Base-by-base conservation (phyloP, 1,140 invertebrate genomes). In the Reticulitermes speratus region DNA sequence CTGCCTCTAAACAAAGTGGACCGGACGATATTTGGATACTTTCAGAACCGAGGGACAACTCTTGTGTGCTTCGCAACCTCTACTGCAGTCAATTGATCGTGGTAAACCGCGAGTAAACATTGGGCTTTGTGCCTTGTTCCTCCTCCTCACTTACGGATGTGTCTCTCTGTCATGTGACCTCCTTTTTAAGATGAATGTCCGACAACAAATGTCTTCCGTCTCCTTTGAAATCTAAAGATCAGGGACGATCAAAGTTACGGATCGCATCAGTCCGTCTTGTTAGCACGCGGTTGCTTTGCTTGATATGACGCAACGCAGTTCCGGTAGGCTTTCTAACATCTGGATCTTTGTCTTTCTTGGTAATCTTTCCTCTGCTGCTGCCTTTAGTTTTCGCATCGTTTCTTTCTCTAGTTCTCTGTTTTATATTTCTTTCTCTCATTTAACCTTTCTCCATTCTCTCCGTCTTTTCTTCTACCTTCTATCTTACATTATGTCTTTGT, bases 11-110 rank as follows among this genome's bases (percentile, higher is more conserved):
- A 75, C 25, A 75, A 30, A 75, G 25, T 75, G 65, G n/a, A 2
- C 3, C n/a, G n/a, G 65, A 9, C 65, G n/a, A 65, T 75, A 30
- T 30, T 75, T 75, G 65, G 65, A 75, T 25, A 75, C 14, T 38
- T 9, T 30, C n/a, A n/a, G 65, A 75, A 16, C 3, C 0, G n/a
- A 30, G 65, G 65, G 65, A 75, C 25, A 25, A 3, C 14, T 75
- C 14, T 6, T 75, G 25, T 75, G n/a, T n/a, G n/a, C 25, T 0
- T 75, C 65, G 65, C 14, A 75, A 30, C 7, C 65, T 30, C 65
- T 75, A 75, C 65, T 75, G 65, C 65, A 75, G 65, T 75, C 65
- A 75, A 75, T 75, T 75, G 65, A 75, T 5, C 65, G 65, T 75
- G 65, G 65, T 75, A 75, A 75, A 75, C 65, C 65, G 65, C 65